Evolutionary conservation across 53 echinoderm and acorn worm genomes (phyloP).

Genomic region (Antedon mediterranea): DNA sequence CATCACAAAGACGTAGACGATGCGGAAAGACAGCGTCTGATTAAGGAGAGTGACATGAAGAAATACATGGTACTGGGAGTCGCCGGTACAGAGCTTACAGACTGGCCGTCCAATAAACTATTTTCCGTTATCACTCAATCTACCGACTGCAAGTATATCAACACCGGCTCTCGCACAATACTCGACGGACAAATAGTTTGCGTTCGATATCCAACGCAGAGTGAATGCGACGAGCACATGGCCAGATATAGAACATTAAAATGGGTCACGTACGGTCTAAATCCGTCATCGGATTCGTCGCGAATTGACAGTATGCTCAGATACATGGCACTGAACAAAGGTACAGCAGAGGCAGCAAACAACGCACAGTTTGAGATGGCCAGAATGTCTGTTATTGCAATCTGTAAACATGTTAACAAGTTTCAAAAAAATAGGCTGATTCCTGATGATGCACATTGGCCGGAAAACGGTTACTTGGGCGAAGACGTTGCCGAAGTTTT

Average conservation of each 20-base stretch:
- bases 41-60: neutral
- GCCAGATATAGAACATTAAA: neutral
- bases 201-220: neutral
- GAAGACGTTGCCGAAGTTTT: neutral
- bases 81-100: neutral
- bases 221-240: neutral
- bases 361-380: neutral
- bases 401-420: neutral
- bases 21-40: neutral
- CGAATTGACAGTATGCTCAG: neutral
- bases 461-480: neutral
- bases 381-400: neutral
- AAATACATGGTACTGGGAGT: neutral
- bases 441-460: neutral
- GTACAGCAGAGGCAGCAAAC: neutral
- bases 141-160: neutral
- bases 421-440: neutral
- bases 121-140: neutral
- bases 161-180: neutral
- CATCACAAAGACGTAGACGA: neutral
- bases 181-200: neutral
- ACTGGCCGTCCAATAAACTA: neutral
- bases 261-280: neutral
- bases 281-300: neutral
- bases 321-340: neutral